A percentile compares a stretch with the other conserved stretches of the same genome.
phyloP scores from a whole-genome alignment of 2,888 invertebrate genomes.

The Sminthurides aquaticus region DNA sequence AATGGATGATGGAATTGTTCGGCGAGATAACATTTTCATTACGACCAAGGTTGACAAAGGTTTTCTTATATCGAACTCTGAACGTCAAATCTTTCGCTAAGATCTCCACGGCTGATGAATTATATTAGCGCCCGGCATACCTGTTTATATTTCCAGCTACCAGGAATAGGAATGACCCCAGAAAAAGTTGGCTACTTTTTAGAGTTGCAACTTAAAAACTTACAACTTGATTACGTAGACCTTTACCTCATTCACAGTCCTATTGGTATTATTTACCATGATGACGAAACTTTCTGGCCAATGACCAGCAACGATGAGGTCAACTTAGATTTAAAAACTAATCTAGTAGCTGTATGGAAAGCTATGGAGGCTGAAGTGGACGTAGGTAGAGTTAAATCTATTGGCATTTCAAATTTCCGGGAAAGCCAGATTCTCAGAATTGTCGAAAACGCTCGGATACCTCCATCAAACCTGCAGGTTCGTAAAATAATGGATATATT shows the following conservation, averaged over 20 bases:
- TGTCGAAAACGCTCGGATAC: slow-evolving; percentile 54
- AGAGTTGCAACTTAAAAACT: background rate
- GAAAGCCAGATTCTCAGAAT: slow-evolving; percentile 62
- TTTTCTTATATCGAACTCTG: too few relatives aligned
- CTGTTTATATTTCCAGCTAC: background rate
- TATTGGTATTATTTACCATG: background rate
- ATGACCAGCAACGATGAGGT: slow-evolving; percentile 45
- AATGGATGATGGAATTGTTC: background rate
- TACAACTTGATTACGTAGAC: background rate
- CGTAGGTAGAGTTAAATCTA: slow-evolving; percentile 62
- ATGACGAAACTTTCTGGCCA: background rate
- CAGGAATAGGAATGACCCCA: background rate
- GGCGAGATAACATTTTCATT: background rate
- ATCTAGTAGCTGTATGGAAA: slow-evolving; percentile 65
- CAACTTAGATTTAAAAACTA: slow-evolving; percentile 51
- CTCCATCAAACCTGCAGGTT: slow-evolving; percentile 55
- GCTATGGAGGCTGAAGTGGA: slow-evolving; percentile 61
- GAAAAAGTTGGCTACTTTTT: background rate
- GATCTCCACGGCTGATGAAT: too few relatives aligned
- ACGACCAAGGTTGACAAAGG: slow-evolving; percentile 1
- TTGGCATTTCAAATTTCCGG: slow-evolving; percentile 81
- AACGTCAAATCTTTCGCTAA: too few relatives aligned
- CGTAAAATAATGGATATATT: background rate
- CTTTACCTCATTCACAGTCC: background rate
- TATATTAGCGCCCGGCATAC: too few relatives aligned